Conservation (phyloP, 2,888 invertebrate genomes). For the Embidobia sp. region DNA sequence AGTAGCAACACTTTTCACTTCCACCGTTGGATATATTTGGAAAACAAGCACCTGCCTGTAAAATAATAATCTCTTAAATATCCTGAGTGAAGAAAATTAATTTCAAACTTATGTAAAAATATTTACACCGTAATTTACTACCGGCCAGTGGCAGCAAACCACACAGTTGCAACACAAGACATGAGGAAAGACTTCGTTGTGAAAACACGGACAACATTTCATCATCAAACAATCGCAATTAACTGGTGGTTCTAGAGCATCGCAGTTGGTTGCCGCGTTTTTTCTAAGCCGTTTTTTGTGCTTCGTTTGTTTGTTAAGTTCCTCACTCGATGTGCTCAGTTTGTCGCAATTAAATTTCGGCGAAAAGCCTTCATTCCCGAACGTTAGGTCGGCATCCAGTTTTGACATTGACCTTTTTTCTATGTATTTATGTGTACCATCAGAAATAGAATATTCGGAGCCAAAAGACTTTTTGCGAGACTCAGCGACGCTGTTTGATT, state of each 20-base stretch:
- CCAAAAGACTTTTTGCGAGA: slow-evolving; percentile 5
- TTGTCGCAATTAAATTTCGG: neutral
- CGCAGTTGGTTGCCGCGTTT: neutral
- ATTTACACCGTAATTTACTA: slow-evolving; percentile 3
- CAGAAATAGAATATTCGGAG: slow-evolving; percentile 30
- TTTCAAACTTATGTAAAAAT: too few species aligned
- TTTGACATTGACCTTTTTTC: slow-evolving; percentile 36
- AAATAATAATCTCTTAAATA: too few species aligned
- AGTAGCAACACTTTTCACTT: neutral
- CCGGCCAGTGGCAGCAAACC: neutral
- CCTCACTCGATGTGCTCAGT: neutral
- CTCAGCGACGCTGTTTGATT: neutral
- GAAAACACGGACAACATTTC: slow-evolving; percentile 6
- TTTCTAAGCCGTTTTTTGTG: neutral
- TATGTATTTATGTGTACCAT: slow-evolving; percentile 5
- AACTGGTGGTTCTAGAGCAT: neutral
- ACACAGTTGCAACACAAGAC: neutral
- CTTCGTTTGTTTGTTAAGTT: too few species aligned
- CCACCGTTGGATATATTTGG: too few species aligned
- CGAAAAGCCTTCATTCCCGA: neutral
- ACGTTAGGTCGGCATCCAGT: neutral
- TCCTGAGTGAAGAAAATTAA: too few species aligned
- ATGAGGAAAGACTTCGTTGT: neutral
- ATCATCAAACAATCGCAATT: neutral
- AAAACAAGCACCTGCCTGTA: neutral